Conservation (phyloP, 1,140 invertebrate genomes). For the Halyomorpha halys region DNA sequence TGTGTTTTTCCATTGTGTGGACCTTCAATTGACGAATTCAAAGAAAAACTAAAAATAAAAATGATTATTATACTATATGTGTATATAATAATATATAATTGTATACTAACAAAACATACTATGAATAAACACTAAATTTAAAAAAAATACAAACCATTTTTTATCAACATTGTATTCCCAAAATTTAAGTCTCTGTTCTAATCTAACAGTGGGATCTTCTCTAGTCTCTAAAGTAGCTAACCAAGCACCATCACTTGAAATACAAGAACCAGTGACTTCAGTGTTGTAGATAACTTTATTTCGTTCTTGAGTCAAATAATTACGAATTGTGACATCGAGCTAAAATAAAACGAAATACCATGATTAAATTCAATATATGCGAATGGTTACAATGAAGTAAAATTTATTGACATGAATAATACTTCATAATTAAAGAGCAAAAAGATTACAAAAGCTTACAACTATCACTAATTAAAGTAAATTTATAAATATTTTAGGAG, state of each 20-base stretch:
- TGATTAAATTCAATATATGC: neutral
- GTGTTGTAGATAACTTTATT: constrained; percentile 50
- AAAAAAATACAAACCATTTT: constrained; percentile 46
- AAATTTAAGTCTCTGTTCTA: constrained; percentile 66
- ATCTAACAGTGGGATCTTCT: constrained; percentile 44
- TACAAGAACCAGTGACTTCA: constrained; percentile 53
- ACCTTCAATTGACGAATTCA: constrained; percentile 62
- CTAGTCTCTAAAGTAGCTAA: constrained; percentile 64
- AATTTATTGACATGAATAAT: constrained; percentile 9
- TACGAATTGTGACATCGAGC: constrained; percentile 65
- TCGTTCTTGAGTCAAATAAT: constrained; percentile 55
- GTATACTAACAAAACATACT: too few relatives aligned
- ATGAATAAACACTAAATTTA: neutral
- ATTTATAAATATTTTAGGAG: too few relatives aligned
- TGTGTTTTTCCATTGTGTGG: constrained; percentile 56
- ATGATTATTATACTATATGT: too few relatives aligned
- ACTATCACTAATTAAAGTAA: too few relatives aligned
- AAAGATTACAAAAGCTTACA: too few relatives aligned
- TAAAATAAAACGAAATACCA: constrained; percentile 36
- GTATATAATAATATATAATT: too few relatives aligned
- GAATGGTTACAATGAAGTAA: neutral
- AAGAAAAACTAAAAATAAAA: constrained; percentile 43
- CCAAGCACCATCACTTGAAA: constrained; percentile 60
- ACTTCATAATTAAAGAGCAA: neutral
- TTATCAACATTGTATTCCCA: constrained; percentile 54